Evolutionary conservation across 2,888 invertebrate genomes (phyloP).

Genomic region (Cheilosia pagana): DNA sequence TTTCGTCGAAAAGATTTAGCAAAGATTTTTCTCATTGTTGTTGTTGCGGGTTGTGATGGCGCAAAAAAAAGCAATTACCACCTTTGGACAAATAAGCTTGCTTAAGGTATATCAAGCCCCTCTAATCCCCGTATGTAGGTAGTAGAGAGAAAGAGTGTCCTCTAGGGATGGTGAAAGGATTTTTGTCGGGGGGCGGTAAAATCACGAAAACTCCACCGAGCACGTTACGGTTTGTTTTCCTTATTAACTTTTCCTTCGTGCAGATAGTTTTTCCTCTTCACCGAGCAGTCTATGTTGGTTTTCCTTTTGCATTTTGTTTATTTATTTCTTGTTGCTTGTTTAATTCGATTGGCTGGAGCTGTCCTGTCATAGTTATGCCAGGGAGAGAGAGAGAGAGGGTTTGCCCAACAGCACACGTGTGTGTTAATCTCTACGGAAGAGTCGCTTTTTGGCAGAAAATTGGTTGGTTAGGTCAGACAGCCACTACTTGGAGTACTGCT

Average conservation of each 20-base stretch:
- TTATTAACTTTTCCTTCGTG: constrained; percentile 74
- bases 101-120: constrained; percentile 44
- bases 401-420: constrained; percentile 20
- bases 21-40: constrained; percentile 57
- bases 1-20: constrained; percentile 58
- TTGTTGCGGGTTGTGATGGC: constrained; percentile 29
- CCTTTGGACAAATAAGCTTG: constrained; percentile 71
- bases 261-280: constrained; percentile 58
- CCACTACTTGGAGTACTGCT: constrained; percentile 3
- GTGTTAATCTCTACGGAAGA: constrained; percentile 53
- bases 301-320: constrained; percentile 53
- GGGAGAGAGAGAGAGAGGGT: neutral
- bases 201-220: constrained; percentile 62
- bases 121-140: constrained; percentile 20
- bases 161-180: constrained; percentile 23
- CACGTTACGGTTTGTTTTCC: constrained; percentile 74
- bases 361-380: neutral
- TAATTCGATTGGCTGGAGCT: constrained; percentile 64
- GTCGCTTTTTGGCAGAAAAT: constrained; percentile 27
- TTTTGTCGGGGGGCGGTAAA: constrained; percentile 32
- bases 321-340: constrained; percentile 67
- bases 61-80: constrained; percentile 69
- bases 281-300: neutral
- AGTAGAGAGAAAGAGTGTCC: neutral
- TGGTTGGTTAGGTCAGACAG: constrained; percentile 43